Evolutionary conservation across 1,140 invertebrate genomes (phyloP).

Genomic region (Latrodectus geometricus): DNA sequence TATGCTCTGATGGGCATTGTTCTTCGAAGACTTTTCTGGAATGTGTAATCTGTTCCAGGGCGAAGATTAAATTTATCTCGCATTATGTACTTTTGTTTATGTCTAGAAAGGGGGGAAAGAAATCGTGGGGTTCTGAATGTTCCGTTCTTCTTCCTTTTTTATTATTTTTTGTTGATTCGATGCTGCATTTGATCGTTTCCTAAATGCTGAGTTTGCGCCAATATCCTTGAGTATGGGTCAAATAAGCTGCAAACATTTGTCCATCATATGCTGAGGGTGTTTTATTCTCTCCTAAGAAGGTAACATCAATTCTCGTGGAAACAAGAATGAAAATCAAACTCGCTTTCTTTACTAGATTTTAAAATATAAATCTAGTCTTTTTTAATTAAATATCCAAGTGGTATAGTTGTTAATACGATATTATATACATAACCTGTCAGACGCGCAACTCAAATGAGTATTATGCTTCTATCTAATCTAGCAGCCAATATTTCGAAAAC

Average conservation of each 20-base stretch:
- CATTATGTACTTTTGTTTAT: slow-evolving; percentile 24
- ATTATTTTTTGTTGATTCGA: background rate
- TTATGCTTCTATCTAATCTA: no score
- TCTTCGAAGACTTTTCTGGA: background rate
- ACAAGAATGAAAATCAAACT: no score
- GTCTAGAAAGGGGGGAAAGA: background rate
- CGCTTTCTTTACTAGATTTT: no score
- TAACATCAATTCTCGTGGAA: no score
- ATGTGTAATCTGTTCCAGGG: slow-evolving; percentile 26
- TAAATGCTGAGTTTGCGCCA: background rate
- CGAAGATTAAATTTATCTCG: slow-evolving; percentile 38
- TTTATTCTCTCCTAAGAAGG: no score
- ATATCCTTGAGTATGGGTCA: background rate
- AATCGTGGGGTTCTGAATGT: no score
- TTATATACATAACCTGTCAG: no score
- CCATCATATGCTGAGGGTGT: background rate
- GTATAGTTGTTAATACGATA: no score
- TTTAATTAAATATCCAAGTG: no score
- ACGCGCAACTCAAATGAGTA: no score
- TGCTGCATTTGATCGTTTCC: background rate
- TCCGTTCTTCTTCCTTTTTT: background rate
- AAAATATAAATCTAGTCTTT: no score
- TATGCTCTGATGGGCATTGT: slow-evolving; percentile 33
- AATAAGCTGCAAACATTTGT: background rate
- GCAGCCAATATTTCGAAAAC: no score